These are phyloP conservation scores for Temnothorax rugatulus DNA, from an alignment of 2,888 invertebrate species.

Conservation along the genomic window DNA sequence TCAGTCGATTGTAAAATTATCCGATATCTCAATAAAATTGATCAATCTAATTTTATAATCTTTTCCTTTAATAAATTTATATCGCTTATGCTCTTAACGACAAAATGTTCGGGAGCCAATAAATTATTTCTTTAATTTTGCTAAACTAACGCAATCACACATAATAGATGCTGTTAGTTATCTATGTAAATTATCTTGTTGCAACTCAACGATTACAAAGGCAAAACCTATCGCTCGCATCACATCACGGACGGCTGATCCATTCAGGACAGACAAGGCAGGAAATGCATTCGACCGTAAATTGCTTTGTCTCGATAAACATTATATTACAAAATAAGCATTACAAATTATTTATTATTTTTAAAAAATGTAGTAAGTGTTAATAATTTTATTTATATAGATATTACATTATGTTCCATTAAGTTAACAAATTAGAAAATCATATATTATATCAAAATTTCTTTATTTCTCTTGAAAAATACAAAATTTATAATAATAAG, in stretches of 20 bases:
- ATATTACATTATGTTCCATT: background rate
- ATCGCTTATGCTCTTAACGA: background rate
- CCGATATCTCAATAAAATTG: background rate
- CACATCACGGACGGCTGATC: constrained; percentile 36
- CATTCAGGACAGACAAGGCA: constrained; percentile 27
- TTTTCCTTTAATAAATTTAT: background rate
- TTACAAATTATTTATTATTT: constrained; percentile 1
- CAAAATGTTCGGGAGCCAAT: background rate
- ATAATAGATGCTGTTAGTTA: constrained; percentile 12
- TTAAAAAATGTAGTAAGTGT: background rate
- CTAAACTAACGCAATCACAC: constrained; percentile 1
- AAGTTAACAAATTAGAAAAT: background rate
- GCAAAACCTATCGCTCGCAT: constrained; percentile 37
- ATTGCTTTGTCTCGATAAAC: constrained; percentile 13
- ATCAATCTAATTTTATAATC: background rate
- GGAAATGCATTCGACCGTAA: constrained; percentile 7
- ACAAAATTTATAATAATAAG: background rate
- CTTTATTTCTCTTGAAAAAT: background rate
- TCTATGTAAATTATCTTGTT: constrained; percentile 24
- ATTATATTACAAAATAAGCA: constrained; percentile 12
- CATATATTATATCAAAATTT: background rate
- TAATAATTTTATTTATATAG: background rate
- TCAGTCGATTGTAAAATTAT: background rate
- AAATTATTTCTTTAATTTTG: constrained; percentile 14
- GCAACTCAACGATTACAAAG: constrained; percentile 29